Conservation (phyloP, 2,797 vertebrate species). For the Phalloptychus januarius region DNA sequence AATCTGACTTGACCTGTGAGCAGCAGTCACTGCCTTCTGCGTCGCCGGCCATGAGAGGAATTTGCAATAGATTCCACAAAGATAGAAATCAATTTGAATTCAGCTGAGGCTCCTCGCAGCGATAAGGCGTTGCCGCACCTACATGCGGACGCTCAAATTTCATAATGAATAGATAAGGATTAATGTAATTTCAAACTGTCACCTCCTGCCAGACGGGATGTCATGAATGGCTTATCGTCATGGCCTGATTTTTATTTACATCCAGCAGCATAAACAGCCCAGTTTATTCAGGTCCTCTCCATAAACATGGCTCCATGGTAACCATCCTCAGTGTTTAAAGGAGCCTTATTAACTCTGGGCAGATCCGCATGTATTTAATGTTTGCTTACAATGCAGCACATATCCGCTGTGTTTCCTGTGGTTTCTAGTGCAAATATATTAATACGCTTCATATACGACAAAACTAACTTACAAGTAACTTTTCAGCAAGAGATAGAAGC, state of each 20-base stretch:
- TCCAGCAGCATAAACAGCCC: slow-evolving; percentile 42
- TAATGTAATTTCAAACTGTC: slow-evolving; percentile 72
- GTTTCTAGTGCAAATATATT: too few relatives aligned
- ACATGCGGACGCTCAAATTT: slow-evolving; percentile 50
- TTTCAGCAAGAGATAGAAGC: too few relatives aligned
- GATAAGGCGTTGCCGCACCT: slow-evolving; percentile 47
- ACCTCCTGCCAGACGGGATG: slow-evolving; percentile 56
- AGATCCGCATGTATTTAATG: slow-evolving; percentile 64
- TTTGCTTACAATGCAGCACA: slow-evolving; percentile 64
- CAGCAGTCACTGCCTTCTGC: slow-evolving; percentile 52
- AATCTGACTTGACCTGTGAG: slow-evolving; percentile 72
- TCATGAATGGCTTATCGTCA: slow-evolving; percentile 61
- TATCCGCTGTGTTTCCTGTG: slow-evolving; percentile 57
- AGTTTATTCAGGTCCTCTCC: slow-evolving; percentile 19
- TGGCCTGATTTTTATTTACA: slow-evolving; percentile 67
- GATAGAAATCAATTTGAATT: slow-evolving; percentile 69
- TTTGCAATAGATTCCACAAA: slow-evolving; percentile 58
- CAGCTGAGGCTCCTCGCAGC: slow-evolving; percentile 23
- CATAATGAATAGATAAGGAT: slow-evolving; percentile 73
- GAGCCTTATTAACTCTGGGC: slow-evolving; percentile 60
- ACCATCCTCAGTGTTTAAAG: slow-evolving; percentile 40
- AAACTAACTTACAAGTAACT: too few relatives aligned
- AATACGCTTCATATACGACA: too few relatives aligned
- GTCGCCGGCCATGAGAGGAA: slow-evolving; percentile 61
- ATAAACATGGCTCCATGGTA: slow-evolving; percentile 49